Conservation (phyloP, 1,140 invertebrate genomes). For the Paralvinella palmiformis region DNA sequence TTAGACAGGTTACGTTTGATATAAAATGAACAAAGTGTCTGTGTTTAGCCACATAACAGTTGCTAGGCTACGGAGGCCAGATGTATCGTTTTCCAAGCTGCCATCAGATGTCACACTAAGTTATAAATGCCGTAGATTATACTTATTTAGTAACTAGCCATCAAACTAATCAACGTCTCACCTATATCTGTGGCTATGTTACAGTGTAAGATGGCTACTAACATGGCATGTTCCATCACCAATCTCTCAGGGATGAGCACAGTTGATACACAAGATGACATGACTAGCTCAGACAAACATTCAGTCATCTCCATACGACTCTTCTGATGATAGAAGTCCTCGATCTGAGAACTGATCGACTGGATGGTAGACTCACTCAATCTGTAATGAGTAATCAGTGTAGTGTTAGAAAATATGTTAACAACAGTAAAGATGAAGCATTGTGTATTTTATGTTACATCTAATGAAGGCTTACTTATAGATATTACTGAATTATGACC, state of each 20-base stretch:
- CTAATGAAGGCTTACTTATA: no score
- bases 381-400: no score
- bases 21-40: no score
- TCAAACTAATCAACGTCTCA: slow-evolving; percentile 42
- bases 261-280: slow-evolving; percentile 61
- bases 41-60: background rate
- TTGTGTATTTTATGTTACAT: no score
- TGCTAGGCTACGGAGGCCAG: no score
- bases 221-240: slow-evolving; percentile 73
- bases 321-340: slow-evolving; percentile 43
- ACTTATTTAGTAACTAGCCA: background rate
- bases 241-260: slow-evolving; percentile 69
- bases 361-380: slow-evolving; percentile 83
- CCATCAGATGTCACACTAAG: no score
- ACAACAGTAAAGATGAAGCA: no score
- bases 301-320: slow-evolving; percentile 71
- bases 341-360: slow-evolving; percentile 64
- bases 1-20: no score
- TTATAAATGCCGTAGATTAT: no score
- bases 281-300: slow-evolving; percentile 62
- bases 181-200: slow-evolving; percentile 87
- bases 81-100: no score
- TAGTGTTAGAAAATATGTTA: no score
- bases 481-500: no score
- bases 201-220: slow-evolving; percentile 77